Evolutionary conservation across 92 coral and sea anemone species (phyloP), one percentile per base, ranked within the genome.

Genomic region (Zoanthus solanderi): DNA sequence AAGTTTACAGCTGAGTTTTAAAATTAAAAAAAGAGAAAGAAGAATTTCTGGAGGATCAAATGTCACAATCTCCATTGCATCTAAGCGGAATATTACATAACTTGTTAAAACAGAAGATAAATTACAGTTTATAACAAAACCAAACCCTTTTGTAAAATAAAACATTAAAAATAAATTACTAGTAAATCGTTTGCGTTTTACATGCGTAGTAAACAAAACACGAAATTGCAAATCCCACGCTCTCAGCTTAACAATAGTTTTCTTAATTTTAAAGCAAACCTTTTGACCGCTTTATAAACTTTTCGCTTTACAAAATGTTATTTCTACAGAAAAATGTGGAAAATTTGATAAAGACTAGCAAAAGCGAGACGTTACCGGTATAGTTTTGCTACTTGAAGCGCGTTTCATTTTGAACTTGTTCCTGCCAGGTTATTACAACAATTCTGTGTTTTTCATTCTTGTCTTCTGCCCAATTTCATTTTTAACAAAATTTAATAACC

Each of bases 401-500:
- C 85, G 85, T 45, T 29, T 16, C 85, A 81, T 81, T 53, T 23
- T 50, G 29, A 32, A 44, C 32, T 52, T 67, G 13, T 1, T 31
- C 5, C 1, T 7, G 48, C 42, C 29, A 81, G 28, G 14, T 28
- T 44, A 29, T 32, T 48, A 46, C 54, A 44, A 34, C 60, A 81
- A 23, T 18, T 65, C 48, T 66, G 5, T 9, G 15, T 15, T 65
- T 34, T 28, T 65, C 28, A 42, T 32, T 65, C 1, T 0, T 45
- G 13, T 4, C 53, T 34, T 79, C 72, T 54, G 30, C 17, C 34
- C 75, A 81, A 47, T 81, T 47, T 81, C 60, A 46, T 67, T 81
- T 81, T 28, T 30, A 65, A 44, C 46, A 60, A 81, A 81, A 65
- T 48, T 30, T 46, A 81, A 66, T 81, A 66, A 81, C 47, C 47